Conservation (phyloP, 37 sponge, comb jelly and placozoan species). For the Eunapius fragilis region DNA sequence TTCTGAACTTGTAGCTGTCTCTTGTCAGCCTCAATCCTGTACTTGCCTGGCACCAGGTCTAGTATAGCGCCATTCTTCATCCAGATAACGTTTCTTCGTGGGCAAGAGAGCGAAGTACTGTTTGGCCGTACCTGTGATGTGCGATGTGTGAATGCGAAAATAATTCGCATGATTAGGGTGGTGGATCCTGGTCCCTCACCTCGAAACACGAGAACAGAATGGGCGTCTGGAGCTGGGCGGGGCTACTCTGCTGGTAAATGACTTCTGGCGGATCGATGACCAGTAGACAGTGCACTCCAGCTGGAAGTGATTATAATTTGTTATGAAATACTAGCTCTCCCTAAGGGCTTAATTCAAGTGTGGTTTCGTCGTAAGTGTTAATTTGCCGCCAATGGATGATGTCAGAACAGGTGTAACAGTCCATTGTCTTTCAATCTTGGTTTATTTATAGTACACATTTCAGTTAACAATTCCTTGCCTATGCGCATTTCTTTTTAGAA, state of each 20-base stretch:
- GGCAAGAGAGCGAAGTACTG: not conserved
- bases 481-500: too few species aligned
- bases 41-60: not conserved
- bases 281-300: not conserved
- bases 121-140: not conserved
- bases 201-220: not conserved
- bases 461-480: too few species aligned
- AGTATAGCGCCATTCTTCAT: constrained; percentile 12
- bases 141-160: not conserved
- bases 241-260: not conserved
- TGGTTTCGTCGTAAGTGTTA: not conserved
- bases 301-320: not conserved
- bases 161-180: too few species aligned
- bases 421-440: not conserved
- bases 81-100: constrained; percentile 21
- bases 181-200: not conserved
- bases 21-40: constrained; percentile 29
- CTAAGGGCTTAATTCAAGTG: not conserved
- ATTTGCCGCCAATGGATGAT: not conserved
- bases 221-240: not conserved
- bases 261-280: not conserved
- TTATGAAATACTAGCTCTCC: not conserved
- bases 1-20: constrained; percentile 10
- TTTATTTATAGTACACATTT: too few species aligned
- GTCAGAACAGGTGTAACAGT: not conserved